Conservation (phyloP, 2,888 invertebrate species). For the Entomobrya proxima region DNA sequence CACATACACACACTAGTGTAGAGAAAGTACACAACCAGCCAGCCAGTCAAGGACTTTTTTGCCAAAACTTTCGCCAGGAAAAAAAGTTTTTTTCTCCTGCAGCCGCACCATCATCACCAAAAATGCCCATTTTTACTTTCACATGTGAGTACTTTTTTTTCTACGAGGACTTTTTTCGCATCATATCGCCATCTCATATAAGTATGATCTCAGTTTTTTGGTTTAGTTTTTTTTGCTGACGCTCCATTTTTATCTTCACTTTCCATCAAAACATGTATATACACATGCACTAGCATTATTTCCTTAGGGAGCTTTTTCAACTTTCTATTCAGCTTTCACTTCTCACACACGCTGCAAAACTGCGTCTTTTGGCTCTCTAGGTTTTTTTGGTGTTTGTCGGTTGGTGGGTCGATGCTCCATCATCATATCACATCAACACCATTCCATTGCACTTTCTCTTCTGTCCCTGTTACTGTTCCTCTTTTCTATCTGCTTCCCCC, state of each 20-base stretch:
- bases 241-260: neutral
- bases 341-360: neutral
- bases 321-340: neutral
- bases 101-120: no score
- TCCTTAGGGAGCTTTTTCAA: neutral
- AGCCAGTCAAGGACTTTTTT: slow-evolving; percentile 12
- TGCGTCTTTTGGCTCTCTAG: neutral
- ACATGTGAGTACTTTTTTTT: no score
- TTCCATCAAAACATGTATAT: slow-evolving; percentile 15
- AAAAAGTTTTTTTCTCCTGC: no score
- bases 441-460: neutral
- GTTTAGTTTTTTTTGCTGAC: neutral
- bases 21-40: neutral
- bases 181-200: no score
- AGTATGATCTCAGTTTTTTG: neutral
- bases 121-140: no score
- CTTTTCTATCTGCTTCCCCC: neutral
- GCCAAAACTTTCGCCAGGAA: no score
- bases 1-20: neutral
- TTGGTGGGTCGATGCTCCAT: slow-evolving; percentile 30
- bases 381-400: slow-evolving; percentile 6
- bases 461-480: neutral
- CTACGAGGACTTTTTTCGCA: no score
- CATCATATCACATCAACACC: slow-evolving; percentile 14
- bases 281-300: no score